Evolutionary conservation across 2,113 vertebrate genomes (phyloP).

Genomic region (Stercorarius parasiticus): DNA sequence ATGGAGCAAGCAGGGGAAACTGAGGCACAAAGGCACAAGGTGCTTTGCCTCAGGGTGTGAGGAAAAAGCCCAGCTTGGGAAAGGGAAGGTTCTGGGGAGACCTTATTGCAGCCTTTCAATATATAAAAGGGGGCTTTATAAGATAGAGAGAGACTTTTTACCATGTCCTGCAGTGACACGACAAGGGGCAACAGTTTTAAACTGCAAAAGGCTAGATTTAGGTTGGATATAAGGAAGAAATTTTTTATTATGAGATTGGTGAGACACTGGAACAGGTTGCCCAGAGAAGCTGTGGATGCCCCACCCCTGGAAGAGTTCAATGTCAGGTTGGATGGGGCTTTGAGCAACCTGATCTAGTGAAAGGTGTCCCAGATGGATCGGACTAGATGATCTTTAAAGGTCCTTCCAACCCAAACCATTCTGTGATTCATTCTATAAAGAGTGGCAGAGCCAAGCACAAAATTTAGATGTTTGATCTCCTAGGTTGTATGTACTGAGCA

Average conservation of each 20-base stretch:
- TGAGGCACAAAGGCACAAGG: accelerated
- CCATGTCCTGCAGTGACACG: not conserved
- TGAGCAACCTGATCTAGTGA: not conserved
- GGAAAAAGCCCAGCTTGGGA: not conserved
- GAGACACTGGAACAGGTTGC: not conserved
- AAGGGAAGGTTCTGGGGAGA: not conserved
- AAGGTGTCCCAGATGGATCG: not conserved
- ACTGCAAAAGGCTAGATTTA: not conserved
- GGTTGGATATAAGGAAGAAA: not conserved
- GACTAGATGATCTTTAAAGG: not conserved
- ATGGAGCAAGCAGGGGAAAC: not conserved
- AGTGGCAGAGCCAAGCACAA: not conserved
- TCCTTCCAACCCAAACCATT: not conserved
- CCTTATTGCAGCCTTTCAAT: not conserved
- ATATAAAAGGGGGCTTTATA: not conserved
- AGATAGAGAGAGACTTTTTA: not conserved
- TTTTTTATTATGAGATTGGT: not conserved
- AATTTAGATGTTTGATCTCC: not conserved
- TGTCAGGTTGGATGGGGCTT: accelerated
- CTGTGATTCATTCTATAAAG: not conserved
- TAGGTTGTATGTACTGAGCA: accelerated
- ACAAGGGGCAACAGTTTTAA: not conserved
- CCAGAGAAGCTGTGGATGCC: not conserved
- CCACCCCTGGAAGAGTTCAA: accelerated
- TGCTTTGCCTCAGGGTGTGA: not conserved